Evolutionary conservation across 2,113 vertebrate genomes (phyloP), one percentile per base, ranked within the genome.

Genomic region (Aspiorhynchus laticeps): DNA sequence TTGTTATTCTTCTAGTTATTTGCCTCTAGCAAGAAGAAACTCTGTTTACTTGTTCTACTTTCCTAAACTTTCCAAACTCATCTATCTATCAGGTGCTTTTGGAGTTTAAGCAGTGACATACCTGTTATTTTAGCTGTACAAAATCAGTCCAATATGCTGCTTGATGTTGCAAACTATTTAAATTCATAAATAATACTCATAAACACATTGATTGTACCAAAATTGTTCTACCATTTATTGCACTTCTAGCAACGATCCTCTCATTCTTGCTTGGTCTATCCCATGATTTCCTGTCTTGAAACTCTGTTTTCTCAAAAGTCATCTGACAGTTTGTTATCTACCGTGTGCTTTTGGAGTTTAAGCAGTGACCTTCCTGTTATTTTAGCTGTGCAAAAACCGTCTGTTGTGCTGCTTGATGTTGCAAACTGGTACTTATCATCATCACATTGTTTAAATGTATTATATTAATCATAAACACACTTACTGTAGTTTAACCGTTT

Each of bases 231-330:
- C 11, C 12, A 14, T 14, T 48, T 46, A 46, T 48, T 48, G 46
- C 12, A 21, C 53, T 59, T 59, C 53, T 8, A 59, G 19, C 28
- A 82, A 85, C 11, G 73, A 80, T 65, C 85, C 83, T 87, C 77
- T 78, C 24, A 85, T 85, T 92, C 89, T 93, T 87, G 86, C 89
- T 93, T 89, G 88, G 90, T 93, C 91, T 87, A 80, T 86, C 88
- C 88, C 90, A 92, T 46, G 86, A 91, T 87, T 88, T 85, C 69
- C 86, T 74, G 90, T 88, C 77, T 59, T 59, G 53, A 24, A 59
- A 59, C 7, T 56, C 6, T 24, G 21, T 24, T 8, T 59, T 24
- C 7, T 24, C 2, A 7, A 59, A 24, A 59, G 19, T 59, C 53
- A 59, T 53, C 17, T 53, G 17, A 59, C 53, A 59, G 53, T 59